Base-by-base conservation (phyloP, 1,140 invertebrate genomes). In the Archivesica marissinica region DNA sequence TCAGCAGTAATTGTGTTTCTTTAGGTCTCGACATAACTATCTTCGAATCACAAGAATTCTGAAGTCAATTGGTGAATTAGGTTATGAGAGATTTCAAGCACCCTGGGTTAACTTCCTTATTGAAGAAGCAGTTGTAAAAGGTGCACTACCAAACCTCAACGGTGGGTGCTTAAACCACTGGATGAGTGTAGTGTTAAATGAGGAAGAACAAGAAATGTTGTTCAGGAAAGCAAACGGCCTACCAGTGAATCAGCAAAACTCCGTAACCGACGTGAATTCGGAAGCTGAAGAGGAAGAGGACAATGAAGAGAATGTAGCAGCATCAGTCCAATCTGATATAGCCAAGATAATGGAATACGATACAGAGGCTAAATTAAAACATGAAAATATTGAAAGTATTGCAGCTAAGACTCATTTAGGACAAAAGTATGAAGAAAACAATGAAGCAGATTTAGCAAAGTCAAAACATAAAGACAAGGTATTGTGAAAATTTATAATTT, bases 1-100 rank as follows among this genome's bases (percentile, higher is more conserved):
- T n/a, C n/a, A n/a, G n/a, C n/a, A n/a, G n/a, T n/a, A n/a, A n/a
- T n/a, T n/a, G n/a, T n/a, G n/a, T 39, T 66, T 30, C 25, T 1
- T 23, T 7, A 76, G 74, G 52, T 76, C 50, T 38, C 30, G 54
- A 17, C 74, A 76, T 28, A 76, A 76, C 28, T 33, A 25, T 0
- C 44, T 76, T 2, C 74, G 74, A 0, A 76, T 76, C 17, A 76
- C 74, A 38, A 76, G 74, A 23, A 76, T 76, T 39, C 25, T 76
- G n/a, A 76, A 76, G 30, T 56, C 74, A n/a, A 2, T 76, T 2
- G 74, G 74, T 23, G 74, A 76, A 30, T 35, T 76, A 23, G 74
- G 74, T 2, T 59, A 39, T 28, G 50, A 54, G 1, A 30, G 52
- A 38, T 56, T 56, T 15, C 74, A 76, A 23, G 74, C 54, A 9